Conservation (phyloP, 2,888 invertebrate species). For the Zhuqinia jingwanae region DNA sequence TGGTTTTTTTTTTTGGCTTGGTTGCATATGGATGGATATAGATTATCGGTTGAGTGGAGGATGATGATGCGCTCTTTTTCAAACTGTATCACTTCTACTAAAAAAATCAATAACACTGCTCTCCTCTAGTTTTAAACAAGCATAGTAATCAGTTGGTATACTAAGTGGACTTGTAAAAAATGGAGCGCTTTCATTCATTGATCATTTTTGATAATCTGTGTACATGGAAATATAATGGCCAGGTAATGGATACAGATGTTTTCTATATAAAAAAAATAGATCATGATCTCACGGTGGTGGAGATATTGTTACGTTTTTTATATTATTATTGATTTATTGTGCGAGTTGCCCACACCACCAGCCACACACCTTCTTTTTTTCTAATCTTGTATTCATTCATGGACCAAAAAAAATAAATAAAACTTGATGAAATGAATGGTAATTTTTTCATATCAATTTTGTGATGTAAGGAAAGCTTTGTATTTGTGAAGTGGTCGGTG, state of each 20-base stretch:
- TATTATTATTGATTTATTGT: background rate
- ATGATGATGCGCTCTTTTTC: no score
- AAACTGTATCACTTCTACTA: background rate
- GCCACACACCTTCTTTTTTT: conserved; percentile 6
- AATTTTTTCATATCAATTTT: background rate
- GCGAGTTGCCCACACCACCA: background rate
- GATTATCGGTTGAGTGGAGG: background rate
- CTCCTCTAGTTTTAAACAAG: no score
- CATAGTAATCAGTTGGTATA: no score
- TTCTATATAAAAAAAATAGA: conserved; percentile 10
- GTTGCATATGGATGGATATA: no score
- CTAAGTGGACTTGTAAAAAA: conserved; percentile 9
- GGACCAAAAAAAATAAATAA: background rate
- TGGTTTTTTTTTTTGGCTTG: no score
- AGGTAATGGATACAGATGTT: conserved; percentile 59
- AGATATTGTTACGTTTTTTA: no score
- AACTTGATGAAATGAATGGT: background rate
- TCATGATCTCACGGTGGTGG: no score
- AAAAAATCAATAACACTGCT: no score
- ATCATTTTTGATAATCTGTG: background rate
- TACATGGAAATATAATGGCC: no score
- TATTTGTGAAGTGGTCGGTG: no score
- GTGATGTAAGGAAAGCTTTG: no score
- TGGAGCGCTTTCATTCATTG: background rate
- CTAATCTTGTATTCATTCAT: background rate